Base-by-base conservation (phyloP, 2,888 invertebrate species). In the Volucella inanis region DNA sequence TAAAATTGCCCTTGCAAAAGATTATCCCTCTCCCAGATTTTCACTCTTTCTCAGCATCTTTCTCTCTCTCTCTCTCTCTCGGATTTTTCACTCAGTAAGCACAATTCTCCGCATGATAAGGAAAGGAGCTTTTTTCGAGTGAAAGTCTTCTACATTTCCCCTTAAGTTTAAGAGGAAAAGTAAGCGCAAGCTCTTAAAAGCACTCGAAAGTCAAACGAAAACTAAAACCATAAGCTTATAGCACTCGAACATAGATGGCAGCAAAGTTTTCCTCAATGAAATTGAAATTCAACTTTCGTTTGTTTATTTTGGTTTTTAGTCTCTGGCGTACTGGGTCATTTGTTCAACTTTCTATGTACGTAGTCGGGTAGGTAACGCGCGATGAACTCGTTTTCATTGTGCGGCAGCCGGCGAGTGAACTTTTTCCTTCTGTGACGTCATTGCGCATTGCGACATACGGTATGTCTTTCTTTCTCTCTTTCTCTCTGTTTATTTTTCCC, bases 391-490 rank as follows among this genome's bases (percentile, higher is more conserved):
- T 75, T 83, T 82, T 54, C 41, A n/a, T 50, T 78, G 55, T 79
- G 80, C 72, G 57, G 9, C 38, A 76, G 76, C 67, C 62, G 74
- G 68, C 62, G 71, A 59, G 64, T 67, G 55, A 85, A 81, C 78
- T 83, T 81, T 74, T 72, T 75, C 71, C 55, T 38, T 57, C n/a
- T 39, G 68, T 88, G 88, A 88, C 88, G 87, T 88, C 88, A 88
- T 87, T 87, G 87, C 88, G 88, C 88, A 88, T 87, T 88, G 88
- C 88, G 88, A 88, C 88, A 88, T 87, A 86, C 87, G 87, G 87
- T 87, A 88, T 88, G 88, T 88, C 88, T 87, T 87, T 88, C 31
- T 4, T 0, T 1, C 6, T 1, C 6, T 31, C 31, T 31, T 31
- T 31, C 31, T 31, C 31, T 31, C 31, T 31, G 22, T 3, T 3